Evolutionary conservation across 2,797 vertebrate genomes (phyloP).

Genomic region (Etheostoma nigrum): DNA sequence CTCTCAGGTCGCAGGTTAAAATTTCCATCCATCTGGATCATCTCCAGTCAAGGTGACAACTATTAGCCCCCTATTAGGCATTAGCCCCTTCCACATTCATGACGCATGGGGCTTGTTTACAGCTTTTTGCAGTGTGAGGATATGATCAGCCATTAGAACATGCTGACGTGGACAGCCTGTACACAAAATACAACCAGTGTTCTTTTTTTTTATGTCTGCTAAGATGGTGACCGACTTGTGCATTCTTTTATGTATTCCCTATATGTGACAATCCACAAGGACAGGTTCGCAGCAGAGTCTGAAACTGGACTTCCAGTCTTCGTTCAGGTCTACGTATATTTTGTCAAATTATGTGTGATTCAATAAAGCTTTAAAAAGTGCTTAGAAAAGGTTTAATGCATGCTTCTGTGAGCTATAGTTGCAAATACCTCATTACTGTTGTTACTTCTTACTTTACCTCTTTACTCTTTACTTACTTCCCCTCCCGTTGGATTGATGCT

Average conservation of each 20-base stretch:
- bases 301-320: neutral
- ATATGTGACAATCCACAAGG: neutral
- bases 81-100: neutral
- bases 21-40: neutral
- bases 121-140: neutral
- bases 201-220: slow-evolving; percentile 9
- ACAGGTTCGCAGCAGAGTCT: neutral
- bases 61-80: neutral
- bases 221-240: neutral
- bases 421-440: slow-evolving; percentile 12
- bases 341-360: slow-evolving; percentile 16
- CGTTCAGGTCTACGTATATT: neutral
- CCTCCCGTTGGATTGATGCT: slow-evolving; percentile 35
- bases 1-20: neutral
- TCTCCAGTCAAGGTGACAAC: neutral
- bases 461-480: neutral
- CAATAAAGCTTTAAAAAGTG: neutral
- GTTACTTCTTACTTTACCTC: slow-evolving; percentile 23
- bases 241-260: neutral
- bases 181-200: neutral
- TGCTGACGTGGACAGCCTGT: neutral
- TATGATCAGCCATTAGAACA: neutral
- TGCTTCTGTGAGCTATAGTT: neutral
- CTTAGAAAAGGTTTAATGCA: neutral
- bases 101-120: neutral